Conservation (phyloP, 2,888 invertebrate genomes). For the Synanthedon tipuliformis region DNA sequence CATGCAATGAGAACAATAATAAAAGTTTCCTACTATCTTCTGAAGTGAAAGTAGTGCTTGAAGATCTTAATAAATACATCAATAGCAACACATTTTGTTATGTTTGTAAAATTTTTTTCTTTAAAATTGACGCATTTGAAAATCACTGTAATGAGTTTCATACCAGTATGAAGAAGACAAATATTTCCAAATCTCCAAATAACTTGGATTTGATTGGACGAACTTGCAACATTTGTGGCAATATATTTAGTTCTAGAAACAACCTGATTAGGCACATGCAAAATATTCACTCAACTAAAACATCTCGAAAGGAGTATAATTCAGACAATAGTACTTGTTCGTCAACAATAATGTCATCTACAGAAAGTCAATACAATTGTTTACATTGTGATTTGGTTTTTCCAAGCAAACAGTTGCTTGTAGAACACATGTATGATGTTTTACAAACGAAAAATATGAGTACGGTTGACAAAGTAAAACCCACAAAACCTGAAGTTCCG, state of each 20-base stretch:
- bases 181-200: background rate
- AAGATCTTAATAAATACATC: constrained; percentile 28
- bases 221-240: constrained; percentile 21
- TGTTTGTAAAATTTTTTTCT: constrained; percentile 38
- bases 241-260: constrained; percentile 7
- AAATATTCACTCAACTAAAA: constrained; percentile 15
- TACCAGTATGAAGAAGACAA: constrained; percentile 2
- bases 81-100: constrained; percentile 34
- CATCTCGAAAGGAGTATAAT: background rate
- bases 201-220: constrained; percentile 1
- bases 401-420: constrained; percentile 25
- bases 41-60: constrained; percentile 20
- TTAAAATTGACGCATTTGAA: constrained; percentile 14
- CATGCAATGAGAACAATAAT: background rate
- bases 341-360: background rate
- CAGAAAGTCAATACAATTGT: constrained; percentile 15
- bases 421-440: constrained; percentile 44
- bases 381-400: constrained; percentile 39
- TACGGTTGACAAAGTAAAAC: background rate
- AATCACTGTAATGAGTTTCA: constrained; percentile 18
- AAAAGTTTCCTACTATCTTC: background rate
- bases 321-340: background rate
- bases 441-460: constrained; percentile 16
- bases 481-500: background rate
- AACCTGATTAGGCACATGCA: constrained; percentile 20